These are phyloP conservation scores for Aphelenchoides besseyi DNA, from an alignment of 1,140 invertebrate species.

Conservation along the genomic window DNA sequence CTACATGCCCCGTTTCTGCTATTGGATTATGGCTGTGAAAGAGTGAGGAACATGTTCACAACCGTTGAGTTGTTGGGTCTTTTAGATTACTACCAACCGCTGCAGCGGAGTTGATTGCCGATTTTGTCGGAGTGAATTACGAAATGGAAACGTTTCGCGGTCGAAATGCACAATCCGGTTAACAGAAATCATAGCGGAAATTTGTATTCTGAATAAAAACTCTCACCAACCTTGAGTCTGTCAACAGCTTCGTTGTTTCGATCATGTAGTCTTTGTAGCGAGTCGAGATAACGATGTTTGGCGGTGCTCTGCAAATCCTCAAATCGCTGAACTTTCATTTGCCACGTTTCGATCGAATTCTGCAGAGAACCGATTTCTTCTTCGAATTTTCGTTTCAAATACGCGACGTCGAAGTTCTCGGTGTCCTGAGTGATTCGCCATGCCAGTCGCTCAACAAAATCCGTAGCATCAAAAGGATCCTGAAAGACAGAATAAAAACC, in stretches of 20 bases:
- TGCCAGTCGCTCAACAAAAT: conserved; percentile 92
- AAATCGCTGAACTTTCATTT: conserved; percentile 55
- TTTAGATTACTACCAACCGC: conserved; percentile 34
- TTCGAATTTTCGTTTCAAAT: conserved; percentile 58
- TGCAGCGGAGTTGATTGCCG: conserved; percentile 24
- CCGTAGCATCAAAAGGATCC: conserved; percentile 92
- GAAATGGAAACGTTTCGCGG: conserved; percentile 33
- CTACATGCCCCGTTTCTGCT: conserved; percentile 70
- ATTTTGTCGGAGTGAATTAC: conserved; percentile 36
- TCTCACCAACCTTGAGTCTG: conserved; percentile 50
- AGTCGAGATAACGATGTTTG: conserved; percentile 53
- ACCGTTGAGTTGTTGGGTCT: no score
- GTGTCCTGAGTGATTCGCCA: conserved; percentile 78
- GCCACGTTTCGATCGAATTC: conserved; percentile 22
- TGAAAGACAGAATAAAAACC: conserved; percentile 51
- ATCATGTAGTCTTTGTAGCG: conserved; percentile 52
- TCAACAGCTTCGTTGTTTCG: conserved; percentile 54
- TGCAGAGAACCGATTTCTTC: conserved; percentile 59
- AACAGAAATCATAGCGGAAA: background rate
- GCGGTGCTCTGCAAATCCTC: conserved; percentile 51
- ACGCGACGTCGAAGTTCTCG: conserved; percentile 46
- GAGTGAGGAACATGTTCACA: conserved; percentile 26
- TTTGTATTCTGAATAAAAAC: conserved; percentile 14
- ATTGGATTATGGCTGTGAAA: conserved; percentile 39
- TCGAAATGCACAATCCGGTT: conserved; percentile 11